phyloP scores from a whole-genome alignment of 2,888 invertebrate species.

The Listrodromus nycthemerus region DNA sequence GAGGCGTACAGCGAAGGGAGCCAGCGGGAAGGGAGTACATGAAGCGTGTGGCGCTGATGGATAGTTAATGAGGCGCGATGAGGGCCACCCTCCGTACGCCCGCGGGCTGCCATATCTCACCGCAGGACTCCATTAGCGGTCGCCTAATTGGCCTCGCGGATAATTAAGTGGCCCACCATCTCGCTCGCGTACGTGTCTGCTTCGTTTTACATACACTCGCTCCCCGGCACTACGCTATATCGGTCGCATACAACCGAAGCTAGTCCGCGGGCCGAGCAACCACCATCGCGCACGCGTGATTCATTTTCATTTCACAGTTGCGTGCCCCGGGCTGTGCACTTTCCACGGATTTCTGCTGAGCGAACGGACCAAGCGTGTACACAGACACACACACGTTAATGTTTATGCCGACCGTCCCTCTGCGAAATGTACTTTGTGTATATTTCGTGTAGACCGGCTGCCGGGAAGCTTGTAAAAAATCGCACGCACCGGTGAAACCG shows the following conservation, averaged over 20 bases:
- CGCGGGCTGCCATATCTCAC: slow-evolving; percentile 70
- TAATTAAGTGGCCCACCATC: slow-evolving; percentile 73
- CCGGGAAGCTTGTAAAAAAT: slow-evolving; percentile 7
- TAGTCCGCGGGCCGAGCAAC: slow-evolving; percentile 29
- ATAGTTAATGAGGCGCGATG: slow-evolving; percentile 74
- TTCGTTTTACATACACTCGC: slow-evolving; percentile 54
- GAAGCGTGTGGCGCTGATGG: slow-evolving; percentile 71
- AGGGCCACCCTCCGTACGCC: slow-evolving; percentile 66
- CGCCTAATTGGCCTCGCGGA: slow-evolving; percentile 73
- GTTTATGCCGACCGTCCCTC: slow-evolving; percentile 30
- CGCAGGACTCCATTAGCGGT: slow-evolving; percentile 73
- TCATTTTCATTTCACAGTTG: slow-evolving; percentile 61
- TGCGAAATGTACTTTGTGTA: slow-evolving; percentile 7
- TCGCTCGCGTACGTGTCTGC: slow-evolving; percentile 59
- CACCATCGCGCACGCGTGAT: slow-evolving; percentile 53
- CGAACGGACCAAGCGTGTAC: not conserved
- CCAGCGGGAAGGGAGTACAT: slow-evolving; percentile 45
- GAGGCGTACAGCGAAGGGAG: slow-evolving; percentile 25
- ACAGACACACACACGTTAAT: not conserved
- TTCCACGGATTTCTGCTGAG: slow-evolving; percentile 28
- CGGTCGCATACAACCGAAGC: not conserved
- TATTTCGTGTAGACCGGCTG: slow-evolving; percentile 28
- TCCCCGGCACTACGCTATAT: slow-evolving; percentile 7
- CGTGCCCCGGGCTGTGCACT: slow-evolving; percentile 23
- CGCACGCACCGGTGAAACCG: not conserved